Base-by-base conservation (phyloP, 1,140 invertebrate genomes). In the Drosophila trapezifrons region DNA sequence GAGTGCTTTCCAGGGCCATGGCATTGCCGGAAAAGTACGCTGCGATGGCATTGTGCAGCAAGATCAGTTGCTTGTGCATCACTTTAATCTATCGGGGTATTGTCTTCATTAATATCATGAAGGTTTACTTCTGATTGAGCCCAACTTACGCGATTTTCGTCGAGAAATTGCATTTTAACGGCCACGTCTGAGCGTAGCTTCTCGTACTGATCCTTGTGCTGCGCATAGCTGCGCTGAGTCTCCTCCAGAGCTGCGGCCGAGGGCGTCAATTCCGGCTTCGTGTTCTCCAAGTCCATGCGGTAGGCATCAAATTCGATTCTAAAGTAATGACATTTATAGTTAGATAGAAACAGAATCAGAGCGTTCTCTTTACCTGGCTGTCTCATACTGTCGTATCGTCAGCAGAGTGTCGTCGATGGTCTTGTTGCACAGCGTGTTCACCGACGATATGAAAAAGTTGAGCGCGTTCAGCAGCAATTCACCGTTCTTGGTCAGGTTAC, bases 261-360 rank as follows among this genome's bases (percentile, higher is more conserved):
- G 80, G 95, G 95, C 37, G 94, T 93, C 82, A 95, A 93, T 72
- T 94, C 94, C 47, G 93, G 94, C 92, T 95, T 96, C 10, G 92
- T 86, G 32, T 95, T 93, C 92, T 99, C 98, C 79, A 98, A 93
- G 93, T 99, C 98, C 92, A 96, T 96, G 90, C 98, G 95, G 92
- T 99, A 99, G 13, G 98, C 98, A 94, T 99, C 98, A 92, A 98
- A 99, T 92, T 99, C 98, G 92, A 99, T 95, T 93, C 98, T 98
- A 18, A 38, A 56, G 15, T 13, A 10, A 6, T 29, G 1, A 20
- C 0, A 43, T 22, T 8, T 29, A 29, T 15, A 20, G 12, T 2
- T 22, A 22, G 22, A 4, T 22, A 22, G 22, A 22, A 22, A 22
- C 22, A 22, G 2, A 2, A 22, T 22, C 22, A 22, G 4, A 22